Conservation (phyloP, 2,888 invertebrate genomes). For the Brenthis daphne region DNA sequence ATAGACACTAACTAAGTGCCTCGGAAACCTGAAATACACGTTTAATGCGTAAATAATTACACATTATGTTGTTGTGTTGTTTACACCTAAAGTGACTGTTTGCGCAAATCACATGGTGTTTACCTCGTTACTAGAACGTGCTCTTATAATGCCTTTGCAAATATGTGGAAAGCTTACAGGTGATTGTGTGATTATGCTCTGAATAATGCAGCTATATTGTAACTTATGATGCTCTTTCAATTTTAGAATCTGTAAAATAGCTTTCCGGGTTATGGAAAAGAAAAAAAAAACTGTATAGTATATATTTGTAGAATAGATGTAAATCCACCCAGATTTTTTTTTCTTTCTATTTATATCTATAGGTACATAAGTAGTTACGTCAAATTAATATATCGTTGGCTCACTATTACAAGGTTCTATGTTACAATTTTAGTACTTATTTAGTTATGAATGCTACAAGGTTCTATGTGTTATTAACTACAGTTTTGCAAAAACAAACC, state of each 20-base stretch:
- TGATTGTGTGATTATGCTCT: conserved; percentile 4
- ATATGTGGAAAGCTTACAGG: conserved; percentile 10
- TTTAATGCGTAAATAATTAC: conserved; percentile 9
- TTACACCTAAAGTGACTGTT: conserved; percentile 16
- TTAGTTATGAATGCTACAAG: too few relatives aligned
- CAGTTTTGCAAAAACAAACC: too few relatives aligned
- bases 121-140: conserved; percentile 14
- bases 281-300: too few relatives aligned
- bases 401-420: too few relatives aligned
- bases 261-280: background rate
- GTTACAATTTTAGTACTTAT: too few relatives aligned
- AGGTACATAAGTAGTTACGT: too few relatives aligned
- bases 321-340: too few relatives aligned
- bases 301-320: too few relatives aligned
- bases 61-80: background rate
- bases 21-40: background rate
- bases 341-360: too few relatives aligned
- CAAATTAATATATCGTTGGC: too few relatives aligned
- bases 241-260: background rate
- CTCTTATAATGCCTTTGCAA: conserved; percentile 22
- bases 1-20: background rate
- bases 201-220: background rate
- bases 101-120: conserved; percentile 29
- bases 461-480: too few relatives aligned
- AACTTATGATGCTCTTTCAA: background rate